Base-by-base conservation (phyloP, 2,888 invertebrate species). In the Resseliella maxima region DNA sequence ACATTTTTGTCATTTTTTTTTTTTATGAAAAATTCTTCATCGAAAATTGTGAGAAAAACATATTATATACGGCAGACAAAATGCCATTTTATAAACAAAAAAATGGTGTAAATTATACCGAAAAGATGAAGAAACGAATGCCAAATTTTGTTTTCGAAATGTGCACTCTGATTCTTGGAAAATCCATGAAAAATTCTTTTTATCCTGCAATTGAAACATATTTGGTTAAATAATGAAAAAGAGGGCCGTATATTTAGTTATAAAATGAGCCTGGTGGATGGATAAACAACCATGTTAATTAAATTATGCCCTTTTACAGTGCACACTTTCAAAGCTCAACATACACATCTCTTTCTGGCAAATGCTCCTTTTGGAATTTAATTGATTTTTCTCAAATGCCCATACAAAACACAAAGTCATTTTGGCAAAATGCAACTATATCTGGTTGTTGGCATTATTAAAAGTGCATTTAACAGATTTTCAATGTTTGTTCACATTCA, bases 381-480 rank as follows among this genome's bases (percentile, higher is more conserved):
- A 50, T 50, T 50, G 46, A 50, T 50, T 50, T 50, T 50, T 50
- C 18, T 50, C 18, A 1, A 15, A 6, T 50, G 46, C 46, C 46
- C 46, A 18, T 24, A 59, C 59, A 27, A 59, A 59, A n/a, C 24
- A 59, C 27, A 24, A 59, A 6, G 59, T 59, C 3, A 24, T 59
- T 59, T 59, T 59, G 59, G 59, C 59, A 59, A 24, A 59, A 24
- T 59, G 24, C 59, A 59, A 59, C 59, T 6, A 59, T 59, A 3
- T 59, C 12, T 50, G n/a, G 27, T 59, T 24, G 59, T n/a, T 18
- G 50, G 50, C 50, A 59, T 59, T 59, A 59, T 59, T 59, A 59
- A 59, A 59, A 59, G 59, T 59, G 59, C 27, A 59, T 59, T 59
- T 59, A 59, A 24, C 59, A 59, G 27, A 59, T 59, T 59, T 27